Conservation (phyloP, 2,888 invertebrate genomes). For the Dryobotodes eremita region DNA sequence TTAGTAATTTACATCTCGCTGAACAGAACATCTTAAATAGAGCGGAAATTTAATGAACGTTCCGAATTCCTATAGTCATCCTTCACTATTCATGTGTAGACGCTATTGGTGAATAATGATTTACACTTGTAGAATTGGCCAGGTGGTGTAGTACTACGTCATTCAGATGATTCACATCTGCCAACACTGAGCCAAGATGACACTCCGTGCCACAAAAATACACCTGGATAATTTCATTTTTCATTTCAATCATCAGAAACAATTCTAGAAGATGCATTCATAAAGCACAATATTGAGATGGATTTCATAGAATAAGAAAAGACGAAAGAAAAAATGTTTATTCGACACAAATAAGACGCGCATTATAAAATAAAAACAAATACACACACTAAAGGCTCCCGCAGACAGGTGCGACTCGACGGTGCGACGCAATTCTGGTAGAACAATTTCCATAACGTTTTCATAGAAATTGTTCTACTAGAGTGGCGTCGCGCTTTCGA, state of each 20-base stretch:
- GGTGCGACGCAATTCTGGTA: too few species aligned
- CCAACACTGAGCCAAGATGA: conserved; percentile 41
- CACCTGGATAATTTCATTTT: conserved; percentile 14
- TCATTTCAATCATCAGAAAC: neutral
- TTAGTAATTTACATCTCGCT: conserved; percentile 36
- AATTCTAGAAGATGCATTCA: neutral
- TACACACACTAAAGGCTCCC: too few species aligned
- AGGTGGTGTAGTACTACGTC: conserved; percentile 32
- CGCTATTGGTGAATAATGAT: conserved; percentile 41
- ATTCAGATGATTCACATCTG: conserved; percentile 40
- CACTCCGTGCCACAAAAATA: conserved; percentile 29
- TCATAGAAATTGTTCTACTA: too few species aligned
- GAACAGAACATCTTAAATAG: conserved; percentile 17
- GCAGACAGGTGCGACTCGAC: too few species aligned
- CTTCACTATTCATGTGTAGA: conserved; percentile 9
- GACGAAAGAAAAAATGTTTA: neutral
- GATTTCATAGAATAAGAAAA: neutral
- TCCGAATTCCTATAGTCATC: conserved; percentile 4
- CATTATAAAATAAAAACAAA: neutral
- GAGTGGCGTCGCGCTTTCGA: too few species aligned
- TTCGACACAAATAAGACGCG: neutral
- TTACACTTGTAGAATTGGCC: conserved; percentile 37
- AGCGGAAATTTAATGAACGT: conserved; percentile 20
- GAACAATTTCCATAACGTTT: too few species aligned
- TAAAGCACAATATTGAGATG: too few species aligned